phyloP scores from a whole-genome alignment of 2,797 vertebrate species.

The Sardinella longiceps region DNA sequence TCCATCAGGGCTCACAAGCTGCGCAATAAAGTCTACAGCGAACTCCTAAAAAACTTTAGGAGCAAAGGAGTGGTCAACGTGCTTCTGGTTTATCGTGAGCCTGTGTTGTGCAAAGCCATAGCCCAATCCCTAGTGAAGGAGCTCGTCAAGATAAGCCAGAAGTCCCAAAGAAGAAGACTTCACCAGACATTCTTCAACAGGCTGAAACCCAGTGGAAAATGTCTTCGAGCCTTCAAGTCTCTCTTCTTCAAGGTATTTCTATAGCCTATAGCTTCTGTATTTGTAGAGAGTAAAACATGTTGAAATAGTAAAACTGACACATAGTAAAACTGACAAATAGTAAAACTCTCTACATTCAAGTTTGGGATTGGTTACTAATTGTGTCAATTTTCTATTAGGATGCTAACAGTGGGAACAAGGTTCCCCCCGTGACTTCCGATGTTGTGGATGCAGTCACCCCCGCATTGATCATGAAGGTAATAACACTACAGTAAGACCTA shows the following conservation, averaged over 20 bases:
- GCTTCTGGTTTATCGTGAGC: background rate
- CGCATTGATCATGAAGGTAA: background rate
- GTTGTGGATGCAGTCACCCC: background rate
- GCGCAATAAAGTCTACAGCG: background rate
- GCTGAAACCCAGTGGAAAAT: background rate
- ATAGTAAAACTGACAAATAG: too few species aligned
- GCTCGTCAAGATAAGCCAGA: background rate
- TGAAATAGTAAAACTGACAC: too few species aligned
- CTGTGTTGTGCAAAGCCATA: background rate
- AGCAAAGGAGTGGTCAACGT: background rate
- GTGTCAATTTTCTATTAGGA: background rate
- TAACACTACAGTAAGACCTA: too few species aligned
- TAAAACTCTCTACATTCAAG: too few species aligned
- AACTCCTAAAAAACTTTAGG: background rate
- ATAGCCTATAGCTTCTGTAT: too few species aligned
- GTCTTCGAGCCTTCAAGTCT: background rate
- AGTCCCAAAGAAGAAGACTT: too few species aligned
- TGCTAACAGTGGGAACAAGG: background rate
- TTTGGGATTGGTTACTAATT: background rate
- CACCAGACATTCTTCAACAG: background rate
- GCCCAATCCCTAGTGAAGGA: background rate
- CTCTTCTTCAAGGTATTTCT: background rate
- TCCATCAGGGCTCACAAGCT: background rate
- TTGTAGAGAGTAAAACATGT: too few species aligned
- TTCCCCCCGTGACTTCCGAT: background rate